phyloP scores from a whole-genome alignment of 2,888 invertebrate species.

The Sceliomorpha sp. region DNA sequence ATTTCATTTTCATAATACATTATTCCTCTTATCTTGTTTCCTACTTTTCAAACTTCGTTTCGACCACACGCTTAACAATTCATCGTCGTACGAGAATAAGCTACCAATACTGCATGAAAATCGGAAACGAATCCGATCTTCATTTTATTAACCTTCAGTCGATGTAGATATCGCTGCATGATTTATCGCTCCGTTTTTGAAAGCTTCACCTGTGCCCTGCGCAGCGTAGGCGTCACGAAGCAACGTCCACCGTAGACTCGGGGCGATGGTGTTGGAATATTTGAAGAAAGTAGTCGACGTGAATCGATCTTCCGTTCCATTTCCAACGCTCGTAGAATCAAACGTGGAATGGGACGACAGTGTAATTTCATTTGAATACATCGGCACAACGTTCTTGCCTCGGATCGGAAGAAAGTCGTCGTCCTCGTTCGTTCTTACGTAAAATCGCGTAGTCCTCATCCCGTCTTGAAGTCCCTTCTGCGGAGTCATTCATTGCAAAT shows the following conservation, averaged over 20 bases:
- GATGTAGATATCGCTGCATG: not conserved
- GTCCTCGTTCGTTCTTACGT: slow-evolving; percentile 9
- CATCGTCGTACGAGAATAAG: no score
- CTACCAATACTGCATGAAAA: no score
- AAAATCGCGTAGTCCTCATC: slow-evolving; percentile 8
- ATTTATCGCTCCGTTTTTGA: slow-evolving; percentile 10
- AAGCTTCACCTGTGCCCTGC: slow-evolving; percentile 9
- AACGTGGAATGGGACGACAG: slow-evolving; percentile 10
- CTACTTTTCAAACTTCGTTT: no score
- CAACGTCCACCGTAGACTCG: slow-evolving; percentile 5
- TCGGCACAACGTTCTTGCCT: slow-evolving; percentile 10
- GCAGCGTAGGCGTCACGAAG: not conserved
- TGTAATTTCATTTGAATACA: slow-evolving; percentile 41
- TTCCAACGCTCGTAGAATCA: slow-evolving; percentile 18
- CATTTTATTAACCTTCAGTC: not conserved
- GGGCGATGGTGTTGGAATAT: slow-evolving; percentile 30
- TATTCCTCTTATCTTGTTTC: no score
- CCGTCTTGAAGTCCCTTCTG: slow-evolving; percentile 6
- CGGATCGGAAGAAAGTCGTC: slow-evolving; percentile 12
- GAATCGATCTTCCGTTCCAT: slow-evolving; percentile 40
- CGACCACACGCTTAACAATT: no score
- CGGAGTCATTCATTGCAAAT: slow-evolving; percentile 16
- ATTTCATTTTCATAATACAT: no score
- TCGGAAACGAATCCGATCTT: no score
- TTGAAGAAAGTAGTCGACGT: slow-evolving; percentile 10